Evolutionary conservation across 35 echinoderm and acorn worm species (phyloP).

Genomic region (Ophiothrix spiculata): DNA sequence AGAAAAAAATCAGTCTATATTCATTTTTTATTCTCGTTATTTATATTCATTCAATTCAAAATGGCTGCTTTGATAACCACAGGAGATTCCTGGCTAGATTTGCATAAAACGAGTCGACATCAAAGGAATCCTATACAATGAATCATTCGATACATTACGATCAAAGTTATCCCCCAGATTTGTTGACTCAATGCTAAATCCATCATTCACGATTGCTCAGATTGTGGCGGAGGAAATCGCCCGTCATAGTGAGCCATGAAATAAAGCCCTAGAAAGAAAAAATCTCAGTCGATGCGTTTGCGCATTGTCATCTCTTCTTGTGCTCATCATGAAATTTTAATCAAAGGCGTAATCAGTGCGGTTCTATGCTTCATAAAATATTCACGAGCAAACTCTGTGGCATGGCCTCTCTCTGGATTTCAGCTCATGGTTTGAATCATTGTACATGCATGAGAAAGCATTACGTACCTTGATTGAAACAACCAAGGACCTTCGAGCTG

Average conservation of each 20-base stretch:
- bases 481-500: no score
- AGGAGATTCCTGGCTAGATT: background rate
- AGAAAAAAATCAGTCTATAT: no score
- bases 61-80: background rate
- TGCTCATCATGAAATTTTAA: slow-evolving; percentile 10
- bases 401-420: slow-evolving; percentile 6
- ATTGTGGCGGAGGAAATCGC: background rate
- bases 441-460: no score
- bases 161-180: background rate
- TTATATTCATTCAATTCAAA: no score
- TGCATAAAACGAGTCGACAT: background rate
- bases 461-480: no score
- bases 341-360: slow-evolving; percentile 11
- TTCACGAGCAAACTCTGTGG: background rate
- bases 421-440: no score
- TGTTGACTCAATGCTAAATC: background rate
- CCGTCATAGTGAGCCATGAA: background rate
- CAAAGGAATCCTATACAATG: background rate
- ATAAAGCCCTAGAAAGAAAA: no score
- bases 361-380: slow-evolving; percentile 2
- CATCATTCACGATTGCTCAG: background rate
- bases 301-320: background rate
- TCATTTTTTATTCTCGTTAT: no score
- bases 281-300: background rate
- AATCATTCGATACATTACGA: slow-evolving; percentile 6